Conservation (phyloP, 1,140 invertebrate species). For the Trinorchestia longiramus region DNA sequence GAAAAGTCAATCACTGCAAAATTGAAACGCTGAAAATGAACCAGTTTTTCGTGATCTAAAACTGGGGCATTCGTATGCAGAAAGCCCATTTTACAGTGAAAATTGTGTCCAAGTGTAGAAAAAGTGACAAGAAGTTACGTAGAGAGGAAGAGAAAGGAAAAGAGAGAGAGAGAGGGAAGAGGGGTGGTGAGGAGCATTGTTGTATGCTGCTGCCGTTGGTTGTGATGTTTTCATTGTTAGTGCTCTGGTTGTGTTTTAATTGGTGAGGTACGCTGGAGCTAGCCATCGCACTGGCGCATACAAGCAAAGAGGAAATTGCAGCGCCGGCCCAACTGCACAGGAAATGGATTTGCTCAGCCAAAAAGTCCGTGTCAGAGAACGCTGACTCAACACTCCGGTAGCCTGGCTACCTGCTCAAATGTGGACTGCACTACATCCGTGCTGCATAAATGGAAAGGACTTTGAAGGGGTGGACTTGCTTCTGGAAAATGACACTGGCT, state of each 20-base stretch:
- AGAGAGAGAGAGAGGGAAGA: neutral
- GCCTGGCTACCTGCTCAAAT: neutral
- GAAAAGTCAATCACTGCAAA: too few relatives aligned
- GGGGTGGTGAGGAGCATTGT: neutral
- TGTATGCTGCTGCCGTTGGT: neutral
- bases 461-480: neutral
- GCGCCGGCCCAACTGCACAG: neutral
- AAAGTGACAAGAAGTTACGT: too few relatives aligned
- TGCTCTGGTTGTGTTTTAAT: neutral
- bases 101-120: too few relatives aligned
- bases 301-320: neutral
- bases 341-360: conserved; percentile 6
- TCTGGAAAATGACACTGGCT: neutral
- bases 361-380: neutral
- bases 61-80: too few relatives aligned
- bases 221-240: neutral
- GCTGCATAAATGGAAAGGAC: neutral
- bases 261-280: neutral
- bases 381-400: neutral
- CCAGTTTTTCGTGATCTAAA: too few relatives aligned
- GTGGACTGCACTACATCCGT: neutral
- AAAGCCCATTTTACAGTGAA: too few relatives aligned
- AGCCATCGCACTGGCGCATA: neutral
- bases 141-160: neutral
- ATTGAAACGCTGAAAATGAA: too few relatives aligned